Conservation (phyloP, 2,888 invertebrate species). For the Scaptodrosophila latifasciaeformis region DNA sequence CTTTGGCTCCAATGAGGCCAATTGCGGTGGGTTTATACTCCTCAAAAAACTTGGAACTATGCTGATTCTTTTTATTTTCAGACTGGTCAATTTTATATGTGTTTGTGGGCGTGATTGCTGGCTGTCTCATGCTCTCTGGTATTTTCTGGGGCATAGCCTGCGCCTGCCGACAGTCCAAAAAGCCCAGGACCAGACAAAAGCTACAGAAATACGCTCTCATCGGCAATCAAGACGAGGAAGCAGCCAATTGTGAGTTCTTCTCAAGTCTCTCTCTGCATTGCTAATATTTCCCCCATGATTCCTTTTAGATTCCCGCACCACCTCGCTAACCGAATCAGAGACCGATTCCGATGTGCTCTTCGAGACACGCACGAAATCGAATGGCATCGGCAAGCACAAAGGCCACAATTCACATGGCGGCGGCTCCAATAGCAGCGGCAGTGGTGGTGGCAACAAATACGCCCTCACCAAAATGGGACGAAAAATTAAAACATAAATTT, state of each 20-base stretch:
- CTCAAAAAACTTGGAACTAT: too few relatives aligned
- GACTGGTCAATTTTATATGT: slow-evolving; percentile 97
- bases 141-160: slow-evolving; percentile 81
- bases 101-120: slow-evolving; percentile 82
- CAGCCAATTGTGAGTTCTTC: slow-evolving; percentile 69
- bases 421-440: slow-evolving; percentile 29
- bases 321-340: slow-evolving; percentile 84
- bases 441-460: slow-evolving; percentile 60
- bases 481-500: slow-evolving; percentile 72
- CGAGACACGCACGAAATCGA: slow-evolving; percentile 79
- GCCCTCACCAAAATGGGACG: slow-evolving; percentile 71
- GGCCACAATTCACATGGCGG: slow-evolving; percentile 30
- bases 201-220: slow-evolving; percentile 84
- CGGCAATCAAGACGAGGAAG: slow-evolving; percentile 82
- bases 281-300: too few relatives aligned
- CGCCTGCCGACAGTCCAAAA: slow-evolving; percentile 77
- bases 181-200: slow-evolving; percentile 77
- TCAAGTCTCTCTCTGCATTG: too few relatives aligned
- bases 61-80: slow-evolving; percentile 65
- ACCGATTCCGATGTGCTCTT: slow-evolving; percentile 91
- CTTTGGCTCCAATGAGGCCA: slow-evolving; percentile 82
- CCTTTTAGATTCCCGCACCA: slow-evolving; percentile 72
- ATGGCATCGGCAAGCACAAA: slow-evolving; percentile 64
- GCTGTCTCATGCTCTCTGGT: slow-evolving; percentile 79
- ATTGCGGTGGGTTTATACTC: slow-evolving; percentile 82